These are phyloP conservation scores for Tipula lateralis DNA, from an alignment of 2,888 invertebrate species.

Conservation along the genomic window DNA sequence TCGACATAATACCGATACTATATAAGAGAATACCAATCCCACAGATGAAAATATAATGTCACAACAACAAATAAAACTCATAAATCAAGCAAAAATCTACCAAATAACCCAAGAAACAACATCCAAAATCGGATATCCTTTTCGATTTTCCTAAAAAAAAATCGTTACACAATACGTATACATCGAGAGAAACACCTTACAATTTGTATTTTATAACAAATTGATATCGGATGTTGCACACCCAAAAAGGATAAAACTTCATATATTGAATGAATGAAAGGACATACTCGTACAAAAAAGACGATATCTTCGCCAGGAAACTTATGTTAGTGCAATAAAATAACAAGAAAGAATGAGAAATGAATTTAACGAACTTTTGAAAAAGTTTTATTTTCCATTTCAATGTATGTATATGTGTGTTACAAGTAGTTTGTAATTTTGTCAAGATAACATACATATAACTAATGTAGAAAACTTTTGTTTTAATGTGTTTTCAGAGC, in stretches of 20 bases:
- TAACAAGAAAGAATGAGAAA: not conserved
- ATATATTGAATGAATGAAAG: slow-evolving; percentile 6
- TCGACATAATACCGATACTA: not conserved
- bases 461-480: not conserved
- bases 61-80: not conserved
- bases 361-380: not conserved
- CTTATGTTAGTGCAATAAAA: slow-evolving; percentile 24
- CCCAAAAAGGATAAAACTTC: not conserved
- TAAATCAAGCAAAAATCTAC: slow-evolving; percentile 11
- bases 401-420: not conserved
- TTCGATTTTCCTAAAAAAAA: not conserved
- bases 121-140: slow-evolving; percentile 11
- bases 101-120: slow-evolving; percentile 16
- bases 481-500: not conserved
- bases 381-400: not conserved
- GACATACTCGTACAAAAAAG: not conserved
- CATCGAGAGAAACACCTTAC: not conserved
- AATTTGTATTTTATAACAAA: slow-evolving; percentile 19
- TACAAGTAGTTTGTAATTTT: not conserved
- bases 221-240: slow-evolving; percentile 24
- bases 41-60: not conserved
- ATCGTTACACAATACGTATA: not conserved
- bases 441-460: not conserved
- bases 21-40: not conserved
- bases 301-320: slow-evolving; percentile 15